Conservation (phyloP, 2,113 vertebrate genomes). For the Ctenomys sociabilis region DNA sequence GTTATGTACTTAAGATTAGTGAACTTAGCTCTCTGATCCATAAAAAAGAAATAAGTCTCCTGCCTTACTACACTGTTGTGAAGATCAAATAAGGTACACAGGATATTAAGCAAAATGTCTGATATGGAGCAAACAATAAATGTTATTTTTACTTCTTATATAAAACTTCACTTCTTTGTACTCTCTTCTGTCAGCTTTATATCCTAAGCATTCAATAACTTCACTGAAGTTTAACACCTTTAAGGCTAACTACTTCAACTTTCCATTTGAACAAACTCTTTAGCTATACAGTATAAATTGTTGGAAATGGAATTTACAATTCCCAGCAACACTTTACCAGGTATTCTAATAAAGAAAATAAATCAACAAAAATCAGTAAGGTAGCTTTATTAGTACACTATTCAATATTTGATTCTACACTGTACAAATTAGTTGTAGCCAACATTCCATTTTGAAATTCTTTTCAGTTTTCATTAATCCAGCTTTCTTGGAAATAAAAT, state of each 20-base stretch:
- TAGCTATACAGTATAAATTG: conserved; percentile 19
- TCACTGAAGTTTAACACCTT: conserved; percentile 36
- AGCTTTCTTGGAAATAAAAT: conserved; percentile 44
- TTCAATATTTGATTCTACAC: conserved; percentile 28
- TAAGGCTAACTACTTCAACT: conserved; percentile 29
- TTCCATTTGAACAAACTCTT: conserved; percentile 28
- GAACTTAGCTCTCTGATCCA: conserved; percentile 36
- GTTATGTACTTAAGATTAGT: conserved; percentile 43
- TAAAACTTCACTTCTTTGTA: conserved; percentile 19
- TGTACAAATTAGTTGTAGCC: conserved; percentile 20
- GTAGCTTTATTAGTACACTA: conserved; percentile 8
- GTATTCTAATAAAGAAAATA: conserved; percentile 19
- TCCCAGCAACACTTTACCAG: conserved; percentile 13
- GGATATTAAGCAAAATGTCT: background rate
- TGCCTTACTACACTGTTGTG: background rate
- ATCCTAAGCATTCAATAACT: background rate
- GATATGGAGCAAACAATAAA: background rate
- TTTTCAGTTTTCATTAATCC: conserved; percentile 53
- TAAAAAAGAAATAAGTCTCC: conserved; percentile 42
- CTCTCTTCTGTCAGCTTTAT: conserved; percentile 30
- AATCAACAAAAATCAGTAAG: conserved; percentile 26
- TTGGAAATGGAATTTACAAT: conserved; percentile 49
- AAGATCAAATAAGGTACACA: conserved; percentile 11
- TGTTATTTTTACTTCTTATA: background rate
- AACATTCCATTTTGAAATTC: conserved; percentile 60